phyloP scores from a whole-genome alignment of 1,140 invertebrate genomes.

The Neotoxoptera formosana region DNA sequence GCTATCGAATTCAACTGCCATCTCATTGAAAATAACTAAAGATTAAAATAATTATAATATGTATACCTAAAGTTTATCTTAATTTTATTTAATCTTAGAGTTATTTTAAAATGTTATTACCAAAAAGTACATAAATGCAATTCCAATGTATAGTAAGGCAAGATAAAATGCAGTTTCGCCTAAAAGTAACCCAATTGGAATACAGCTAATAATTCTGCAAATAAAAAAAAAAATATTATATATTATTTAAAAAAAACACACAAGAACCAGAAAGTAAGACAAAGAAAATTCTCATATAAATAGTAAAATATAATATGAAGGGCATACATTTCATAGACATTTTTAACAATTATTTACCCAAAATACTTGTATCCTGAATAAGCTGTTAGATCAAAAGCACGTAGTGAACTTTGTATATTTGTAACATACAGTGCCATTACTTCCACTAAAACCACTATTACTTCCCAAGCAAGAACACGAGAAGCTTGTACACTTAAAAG shows the following conservation, averaged over 20 bases:
- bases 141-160: not conserved
- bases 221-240: not conserved
- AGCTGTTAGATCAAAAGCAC: not conserved
- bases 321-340: not conserved
- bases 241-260: not conserved
- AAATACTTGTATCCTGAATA: conserved; percentile 55
- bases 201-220: conserved; percentile 43
- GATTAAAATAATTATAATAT: not conserved
- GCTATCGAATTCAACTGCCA: conserved; percentile 37
- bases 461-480: conserved; percentile 30
- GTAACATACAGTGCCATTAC: conserved; percentile 33
- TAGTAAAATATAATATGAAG: not conserved
- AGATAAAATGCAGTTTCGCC: conserved; percentile 37
- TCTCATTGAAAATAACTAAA: conserved; percentile 51
- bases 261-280: not conserved
- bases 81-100: not conserved
- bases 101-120: conserved; percentile 11
- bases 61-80: not conserved
- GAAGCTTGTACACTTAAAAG: conserved; percentile 45
- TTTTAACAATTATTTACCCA: conserved; percentile 1
- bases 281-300: not conserved
- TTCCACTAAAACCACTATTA: conserved; percentile 18
- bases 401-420: conserved; percentile 51
- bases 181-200: conserved; percentile 37
- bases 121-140: conserved; percentile 52